Evolutionary conservation across 2,113 vertebrate species (phyloP).

Genomic region (Clarias magur): DNA sequence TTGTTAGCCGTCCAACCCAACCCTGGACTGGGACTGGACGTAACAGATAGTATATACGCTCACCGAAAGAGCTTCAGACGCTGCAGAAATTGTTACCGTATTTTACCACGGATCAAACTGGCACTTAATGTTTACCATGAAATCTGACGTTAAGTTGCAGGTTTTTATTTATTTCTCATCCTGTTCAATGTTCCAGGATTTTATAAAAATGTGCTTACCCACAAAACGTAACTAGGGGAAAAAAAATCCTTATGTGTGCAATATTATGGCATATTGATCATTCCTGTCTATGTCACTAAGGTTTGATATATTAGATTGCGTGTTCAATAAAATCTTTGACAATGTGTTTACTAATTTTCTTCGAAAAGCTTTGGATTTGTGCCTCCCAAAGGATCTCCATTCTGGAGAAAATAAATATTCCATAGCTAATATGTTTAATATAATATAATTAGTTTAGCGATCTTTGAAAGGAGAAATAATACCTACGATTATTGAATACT

Average conservation of each 20-base stretch:
- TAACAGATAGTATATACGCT: no score
- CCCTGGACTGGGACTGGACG: no score
- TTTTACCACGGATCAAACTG: no score
- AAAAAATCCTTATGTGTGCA: background rate
- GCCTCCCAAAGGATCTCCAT: background rate
- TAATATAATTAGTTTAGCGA: background rate
- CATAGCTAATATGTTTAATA: background rate
- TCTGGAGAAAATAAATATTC: background rate
- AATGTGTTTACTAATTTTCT: background rate
- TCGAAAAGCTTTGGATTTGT: background rate
- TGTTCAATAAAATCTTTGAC: background rate
- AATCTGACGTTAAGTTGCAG: background rate
- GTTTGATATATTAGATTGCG: background rate
- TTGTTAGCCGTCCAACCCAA: no score
- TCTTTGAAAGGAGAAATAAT: background rate
- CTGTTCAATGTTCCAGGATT: background rate
- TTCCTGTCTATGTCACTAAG: background rate
- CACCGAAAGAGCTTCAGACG: background rate
- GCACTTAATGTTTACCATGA: background rate
- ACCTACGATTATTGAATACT: background rate
- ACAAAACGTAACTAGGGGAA: background rate
- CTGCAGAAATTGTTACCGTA: background rate
- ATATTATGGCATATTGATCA: background rate
- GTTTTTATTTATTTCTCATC: background rate
- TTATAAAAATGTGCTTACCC: background rate